Base-by-base conservation (phyloP, 2,888 invertebrate genomes). In the Agriopis aurantiaria region DNA sequence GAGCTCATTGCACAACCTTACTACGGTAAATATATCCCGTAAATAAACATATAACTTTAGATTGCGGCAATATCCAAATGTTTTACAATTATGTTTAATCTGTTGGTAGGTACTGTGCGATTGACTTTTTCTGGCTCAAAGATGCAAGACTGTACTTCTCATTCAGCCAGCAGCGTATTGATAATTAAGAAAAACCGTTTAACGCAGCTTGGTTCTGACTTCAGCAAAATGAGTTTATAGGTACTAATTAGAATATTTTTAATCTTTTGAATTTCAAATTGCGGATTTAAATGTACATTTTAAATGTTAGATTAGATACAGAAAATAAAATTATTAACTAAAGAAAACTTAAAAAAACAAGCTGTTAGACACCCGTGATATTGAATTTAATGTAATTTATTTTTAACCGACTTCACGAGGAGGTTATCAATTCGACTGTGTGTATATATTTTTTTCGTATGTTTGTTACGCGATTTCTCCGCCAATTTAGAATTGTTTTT, bases 121-220 rank as follows among this genome's bases (percentile, higher is more conserved):
- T 49, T n/a, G n/a, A 17, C 14, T 33, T 33, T 33, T 33, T 5
- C 5, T 33, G 33, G 33, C 3, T 33, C 33, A 33, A 0, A 14
- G 14, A 10, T 17, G 33, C 11, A 23, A 23, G 23, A 33, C 10
- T 52, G 8, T 33, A 53, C 12, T 53, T 53, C 53, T 33, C 87
- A 88, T 87, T 88, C 88, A 86, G 88, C 83, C 88, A 91, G 89
- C 89, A 89, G 88, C 84, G 88, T 23, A 23, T 23, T 23, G 2
- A 23, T 23, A 23, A 23, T 23, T 23, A 23, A 23, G 17, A 62
- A 81, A 58, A 87, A 88, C 83, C 86, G 86, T 89, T 90, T 87
- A 85, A 87, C 84, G 86, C 85, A 85, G 85, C 85, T 78, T 83
- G 82, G 82, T 81, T 77, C 75, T 79, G 81, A 75, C 80, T 82